Percentiles rank a stretch among this genome's conserved stretches.
Evolutionary conservation across 2,797 vertebrate species (phyloP).

Genomic region (Hippocampus kuda): DNA sequence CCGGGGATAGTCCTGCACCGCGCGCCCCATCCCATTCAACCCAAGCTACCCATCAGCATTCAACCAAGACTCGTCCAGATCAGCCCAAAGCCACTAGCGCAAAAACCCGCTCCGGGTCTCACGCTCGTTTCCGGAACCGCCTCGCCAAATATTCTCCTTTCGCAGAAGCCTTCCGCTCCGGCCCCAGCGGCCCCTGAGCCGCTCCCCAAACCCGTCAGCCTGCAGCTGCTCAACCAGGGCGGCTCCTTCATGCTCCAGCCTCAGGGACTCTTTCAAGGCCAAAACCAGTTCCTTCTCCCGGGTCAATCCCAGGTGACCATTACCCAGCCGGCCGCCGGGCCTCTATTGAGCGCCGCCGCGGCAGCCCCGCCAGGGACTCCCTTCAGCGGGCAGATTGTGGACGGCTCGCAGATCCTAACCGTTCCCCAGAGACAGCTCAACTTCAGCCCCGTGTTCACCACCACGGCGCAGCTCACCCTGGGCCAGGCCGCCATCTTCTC

Average conservation of each 20-base stretch:
- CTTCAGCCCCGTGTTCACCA: slow-evolving; percentile 71
- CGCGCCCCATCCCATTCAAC: slow-evolving; percentile 65
- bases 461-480: slow-evolving; percentile 66
- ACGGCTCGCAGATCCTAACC: slow-evolving; percentile 67
- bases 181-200: slow-evolving; percentile 35
- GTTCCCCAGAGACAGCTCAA: slow-evolving; percentile 70
- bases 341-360: slow-evolving; percentile 54
- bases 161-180: slow-evolving; percentile 52
- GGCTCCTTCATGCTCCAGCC: slow-evolving; percentile 72
- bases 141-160: slow-evolving; percentile 65
- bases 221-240: slow-evolving; percentile 71
- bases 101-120: slow-evolving; percentile 59
- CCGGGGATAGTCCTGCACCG: slow-evolving; percentile 61
- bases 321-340: slow-evolving; percentile 52
- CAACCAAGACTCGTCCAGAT: slow-evolving; percentile 73
- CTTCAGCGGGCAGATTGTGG: slow-evolving; percentile 60
- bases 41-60: slow-evolving; percentile 71
- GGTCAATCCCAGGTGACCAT: slow-evolving; percentile 62
- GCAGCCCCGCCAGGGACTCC: slow-evolving; percentile 49
- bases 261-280: slow-evolving; percentile 71
- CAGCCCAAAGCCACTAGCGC: slow-evolving; percentile 67
- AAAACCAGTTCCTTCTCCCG: slow-evolving; percentile 71
- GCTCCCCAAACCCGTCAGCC: slow-evolving; percentile 64
- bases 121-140: slow-evolving; percentile 61
- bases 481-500: slow-evolving; percentile 68